Evolutionary conservation across 2,888 invertebrate genomes (phyloP), one percentile per base, ranked within the genome.

Genomic region (Phalera bucephala): DNA sequence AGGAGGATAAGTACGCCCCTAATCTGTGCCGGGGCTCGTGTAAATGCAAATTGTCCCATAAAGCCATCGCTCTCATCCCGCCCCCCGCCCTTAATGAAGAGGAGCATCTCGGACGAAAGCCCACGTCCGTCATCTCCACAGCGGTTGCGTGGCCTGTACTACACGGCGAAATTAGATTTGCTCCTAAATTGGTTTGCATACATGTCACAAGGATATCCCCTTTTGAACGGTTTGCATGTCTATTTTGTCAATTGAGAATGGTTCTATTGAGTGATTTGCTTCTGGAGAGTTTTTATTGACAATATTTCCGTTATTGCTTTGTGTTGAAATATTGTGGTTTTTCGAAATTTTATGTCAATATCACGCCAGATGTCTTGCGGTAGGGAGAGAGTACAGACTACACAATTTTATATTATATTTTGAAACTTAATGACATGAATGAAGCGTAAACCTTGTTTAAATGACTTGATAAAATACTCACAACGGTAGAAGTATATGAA

Each of bases 31-130:
- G 67, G 74, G 77, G 83, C 82, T 84, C 87, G 87, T 88, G 89
- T 88, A 88, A 89, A 89, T 89, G 89, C 87, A 89, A 89, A 89
- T 89, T 78, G 86, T 85, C 79, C 84, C 78, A 87, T 88, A 88
- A 89, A 85, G 85, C 85, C 80, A 80, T 82, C 72, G 72, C 62
- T 63, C 64, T 34, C 29, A 39, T 58, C 52, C 54, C 58, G 61
- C 59, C 61, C 58, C 63, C 45, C 55, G 52, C 55, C 65, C 79
- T 77, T 88, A 86, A 88, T 88, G 87, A 88, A 88, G 83, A 84
- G 82, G 58, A 75, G 72, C 77, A 77, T 77, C 79, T 80, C 77
- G 79, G 80, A 79, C 79, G 69, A 52, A 64, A 65, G 72, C 71
- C 65, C 61, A 65, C 74, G 80, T 76, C 75, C 79, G 83, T 85